Evolutionary conservation across 2,797 vertebrate species (phyloP).

Genomic region (Schizopygopsis malacanthus): DNA sequence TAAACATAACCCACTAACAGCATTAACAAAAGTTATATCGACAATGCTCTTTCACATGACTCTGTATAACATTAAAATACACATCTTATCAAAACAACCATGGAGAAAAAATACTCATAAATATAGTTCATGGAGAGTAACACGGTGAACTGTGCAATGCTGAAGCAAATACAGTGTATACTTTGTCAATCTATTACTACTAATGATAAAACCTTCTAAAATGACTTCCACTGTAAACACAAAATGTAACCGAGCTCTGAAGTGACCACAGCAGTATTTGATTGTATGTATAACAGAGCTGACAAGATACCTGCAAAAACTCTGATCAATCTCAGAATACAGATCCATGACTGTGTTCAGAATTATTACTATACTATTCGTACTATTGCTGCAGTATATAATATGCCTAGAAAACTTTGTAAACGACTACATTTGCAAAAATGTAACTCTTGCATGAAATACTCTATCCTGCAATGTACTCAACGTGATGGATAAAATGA

Average conservation of each 20-base stretch:
- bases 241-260: not conserved
- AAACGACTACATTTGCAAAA: not conserved
- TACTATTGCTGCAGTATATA: not conserved
- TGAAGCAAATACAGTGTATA: not conserved
- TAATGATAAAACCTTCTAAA: not conserved
- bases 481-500: not conserved
- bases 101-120: not conserved
- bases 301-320: not conserved
- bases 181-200: not conserved
- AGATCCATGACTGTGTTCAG: not conserved
- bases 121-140: not conserved
- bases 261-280: not conserved
- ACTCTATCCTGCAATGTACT: not conserved
- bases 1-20: not conserved
- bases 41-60: not conserved
- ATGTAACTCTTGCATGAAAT: not conserved
- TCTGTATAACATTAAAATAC: conserved; percentile 24
- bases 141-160: not conserved
- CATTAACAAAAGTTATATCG: not conserved
- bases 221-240: conserved; percentile 4
- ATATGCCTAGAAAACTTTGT: not conserved
- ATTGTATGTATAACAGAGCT: not conserved
- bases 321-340: not conserved
- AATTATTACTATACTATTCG: not conserved
- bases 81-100: conserved; percentile 1